Evolutionary conservation across 2,113 vertebrate species (phyloP).

Genomic region (Corythaixoides concolor): DNA sequence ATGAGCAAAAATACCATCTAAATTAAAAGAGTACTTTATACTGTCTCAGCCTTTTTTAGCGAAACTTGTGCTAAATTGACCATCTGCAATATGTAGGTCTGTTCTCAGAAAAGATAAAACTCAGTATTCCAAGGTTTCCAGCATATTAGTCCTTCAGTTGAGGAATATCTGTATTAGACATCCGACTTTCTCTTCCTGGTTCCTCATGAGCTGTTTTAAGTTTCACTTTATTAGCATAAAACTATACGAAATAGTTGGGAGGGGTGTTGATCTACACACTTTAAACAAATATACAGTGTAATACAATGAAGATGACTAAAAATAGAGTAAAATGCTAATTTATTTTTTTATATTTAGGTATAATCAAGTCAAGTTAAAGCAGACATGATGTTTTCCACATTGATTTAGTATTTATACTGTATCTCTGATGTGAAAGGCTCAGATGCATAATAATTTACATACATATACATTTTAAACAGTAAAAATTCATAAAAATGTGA

Average conservation of each 20-base stretch:
- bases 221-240: slow-evolving; percentile 16
- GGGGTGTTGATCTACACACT: slow-evolving; percentile 47
- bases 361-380: slow-evolving; percentile 78
- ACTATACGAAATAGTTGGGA: slow-evolving; percentile 35
- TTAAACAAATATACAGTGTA: slow-evolving; percentile 68
- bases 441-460: slow-evolving; percentile 81
- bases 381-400: slow-evolving; percentile 73
- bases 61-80: background rate
- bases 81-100: background rate
- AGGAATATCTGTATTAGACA: background rate
- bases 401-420: slow-evolving; percentile 78
- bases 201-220: background rate
- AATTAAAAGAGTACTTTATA: slow-evolving; percentile 51
- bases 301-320: slow-evolving; percentile 77
- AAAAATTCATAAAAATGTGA: slow-evolving; percentile 73
- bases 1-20: slow-evolving; percentile 28
- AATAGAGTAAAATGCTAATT: slow-evolving; percentile 79
- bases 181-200: background rate
- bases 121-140: background rate
- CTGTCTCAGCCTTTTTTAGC: background rate
- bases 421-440: slow-evolving; percentile 73
- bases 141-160: background rate
- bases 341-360: slow-evolving; percentile 79
- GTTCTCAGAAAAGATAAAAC: background rate
- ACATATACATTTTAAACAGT: slow-evolving; percentile 84